Evolutionary conservation across 2,888 invertebrate species (phyloP).

Genomic region (Eupithecia insigniata): DNA sequence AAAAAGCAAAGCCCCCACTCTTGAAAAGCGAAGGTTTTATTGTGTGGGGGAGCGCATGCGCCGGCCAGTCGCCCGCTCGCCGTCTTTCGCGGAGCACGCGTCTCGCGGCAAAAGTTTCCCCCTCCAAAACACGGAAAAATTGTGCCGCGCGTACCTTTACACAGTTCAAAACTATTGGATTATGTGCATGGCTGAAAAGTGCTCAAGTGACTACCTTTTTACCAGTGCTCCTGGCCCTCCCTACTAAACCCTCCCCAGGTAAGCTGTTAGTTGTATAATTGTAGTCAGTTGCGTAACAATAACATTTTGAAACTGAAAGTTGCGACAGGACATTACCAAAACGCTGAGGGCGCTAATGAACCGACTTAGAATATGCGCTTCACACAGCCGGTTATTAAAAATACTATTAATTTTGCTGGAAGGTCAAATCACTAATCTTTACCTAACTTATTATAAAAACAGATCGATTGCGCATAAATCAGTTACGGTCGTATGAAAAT

Average conservation of each 20-base stretch:
- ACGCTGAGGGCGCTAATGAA: conserved; percentile 60
- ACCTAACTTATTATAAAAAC: conserved; percentile 38
- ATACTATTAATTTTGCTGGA: conserved; percentile 30
- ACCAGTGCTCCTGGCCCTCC: conserved; percentile 72
- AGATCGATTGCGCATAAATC: conserved; percentile 36
- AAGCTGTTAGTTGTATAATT: conserved; percentile 48
- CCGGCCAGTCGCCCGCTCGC: conserved; percentile 72
- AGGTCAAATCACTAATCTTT: conserved; percentile 36
- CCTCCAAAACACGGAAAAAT: conserved; percentile 69
- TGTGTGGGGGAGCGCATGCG: conserved; percentile 64
- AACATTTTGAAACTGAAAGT: conserved; percentile 62
- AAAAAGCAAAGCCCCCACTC: conserved; percentile 65
- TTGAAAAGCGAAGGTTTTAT: conserved; percentile 76
- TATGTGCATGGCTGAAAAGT: conserved; percentile 80
- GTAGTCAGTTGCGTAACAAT: conserved; percentile 54
- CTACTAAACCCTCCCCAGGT: conserved; percentile 53
- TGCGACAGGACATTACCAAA: conserved; percentile 57
- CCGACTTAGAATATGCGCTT: conserved; percentile 53
- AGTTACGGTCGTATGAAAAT: conserved; percentile 23
- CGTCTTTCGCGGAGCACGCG: conserved; percentile 71
- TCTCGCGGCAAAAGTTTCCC: conserved; percentile 78
- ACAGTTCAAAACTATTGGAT: conserved; percentile 68
- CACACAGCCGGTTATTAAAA: conserved; percentile 33
- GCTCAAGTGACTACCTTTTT: conserved; percentile 69
- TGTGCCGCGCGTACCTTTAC: conserved; percentile 72